These are phyloP conservation scores for Paracyprichromis sp. DNA, from an alignment of 2,113 vertebrate genomes.

Conservation along the genomic window DNA sequence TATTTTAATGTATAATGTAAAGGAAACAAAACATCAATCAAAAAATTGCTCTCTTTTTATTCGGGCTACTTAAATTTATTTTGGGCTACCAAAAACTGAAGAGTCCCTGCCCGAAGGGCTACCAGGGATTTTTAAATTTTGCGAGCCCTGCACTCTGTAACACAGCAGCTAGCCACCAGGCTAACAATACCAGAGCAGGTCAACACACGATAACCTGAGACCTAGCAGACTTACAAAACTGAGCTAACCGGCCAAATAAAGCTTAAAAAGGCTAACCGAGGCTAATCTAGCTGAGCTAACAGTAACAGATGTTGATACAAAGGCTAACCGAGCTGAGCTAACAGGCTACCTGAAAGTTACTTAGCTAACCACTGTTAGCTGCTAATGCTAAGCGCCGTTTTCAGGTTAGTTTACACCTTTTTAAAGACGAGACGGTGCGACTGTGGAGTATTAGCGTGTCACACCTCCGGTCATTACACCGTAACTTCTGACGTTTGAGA, in stretches of 20 bases:
- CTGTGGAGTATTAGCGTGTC: neutral
- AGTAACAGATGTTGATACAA: neutral
- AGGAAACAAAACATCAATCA: neutral
- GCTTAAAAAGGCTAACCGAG: neutral
- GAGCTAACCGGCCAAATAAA: neutral
- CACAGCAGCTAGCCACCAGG: neutral
- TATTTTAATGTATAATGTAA: neutral
- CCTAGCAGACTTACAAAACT: neutral
- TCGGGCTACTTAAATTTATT: neutral
- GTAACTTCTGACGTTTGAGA: neutral
- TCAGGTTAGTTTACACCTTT: neutral
- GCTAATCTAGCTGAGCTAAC: neutral
- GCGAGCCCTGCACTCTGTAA: neutral
- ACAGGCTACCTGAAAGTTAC: neutral
- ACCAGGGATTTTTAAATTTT: neutral
- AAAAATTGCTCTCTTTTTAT: neutral
- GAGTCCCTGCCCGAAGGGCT: rapidly evolving
- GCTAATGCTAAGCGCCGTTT: neutral
- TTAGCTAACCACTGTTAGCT: neutral
- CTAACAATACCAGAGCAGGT: neutral
- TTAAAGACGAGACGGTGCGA: neutral
- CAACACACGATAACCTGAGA: neutral
- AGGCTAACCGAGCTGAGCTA: neutral
- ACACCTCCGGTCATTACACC: neutral
- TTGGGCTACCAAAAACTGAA: no score